Evolutionary conservation across 2,113 vertebrate genomes (phyloP).

Genomic region (Prochilodus magdalenae): DNA sequence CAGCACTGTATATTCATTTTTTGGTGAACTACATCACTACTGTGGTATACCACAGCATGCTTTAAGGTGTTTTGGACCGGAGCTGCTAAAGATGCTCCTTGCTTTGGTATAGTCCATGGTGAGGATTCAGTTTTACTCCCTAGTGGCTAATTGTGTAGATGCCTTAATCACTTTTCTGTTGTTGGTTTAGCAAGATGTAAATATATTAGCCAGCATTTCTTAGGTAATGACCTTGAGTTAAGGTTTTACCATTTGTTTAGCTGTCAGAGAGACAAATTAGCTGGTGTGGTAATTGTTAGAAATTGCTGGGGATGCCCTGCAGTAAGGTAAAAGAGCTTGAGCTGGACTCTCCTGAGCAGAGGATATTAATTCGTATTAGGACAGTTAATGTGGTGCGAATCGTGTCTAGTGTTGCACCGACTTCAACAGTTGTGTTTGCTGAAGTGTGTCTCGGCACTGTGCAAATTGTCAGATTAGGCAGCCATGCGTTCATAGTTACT

Average conservation of each 20-base stretch:
- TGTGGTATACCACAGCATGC: neutral
- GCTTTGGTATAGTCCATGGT: constrained; percentile 21
- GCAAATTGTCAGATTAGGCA: neutral
- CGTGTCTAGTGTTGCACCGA: neutral
- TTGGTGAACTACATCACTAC: neutral
- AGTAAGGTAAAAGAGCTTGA: constrained; percentile 15
- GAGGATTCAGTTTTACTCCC: constrained; percentile 36
- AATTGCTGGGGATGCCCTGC: constrained; percentile 48
- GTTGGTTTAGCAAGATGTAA: constrained; percentile 44
- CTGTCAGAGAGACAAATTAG: constrained; percentile 65
- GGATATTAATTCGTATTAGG: constrained; percentile 11
- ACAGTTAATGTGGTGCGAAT: constrained; percentile 15
- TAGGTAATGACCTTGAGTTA: constrained; percentile 44
- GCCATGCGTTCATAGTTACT: neutral
- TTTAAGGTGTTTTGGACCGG: constrained; percentile 1
- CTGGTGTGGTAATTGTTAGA: constrained; percentile 57
- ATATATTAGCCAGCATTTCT: constrained; percentile 44
- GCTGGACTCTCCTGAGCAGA: constrained; percentile 4
- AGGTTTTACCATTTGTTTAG: constrained; percentile 54
- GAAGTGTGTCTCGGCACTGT: neutral
- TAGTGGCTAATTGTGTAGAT: constrained; percentile 42
- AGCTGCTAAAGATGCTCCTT: constrained; percentile 4
- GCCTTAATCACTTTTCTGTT: constrained; percentile 41
- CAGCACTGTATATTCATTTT: no score
- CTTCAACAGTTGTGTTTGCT: neutral